Evolutionary conservation across 2,888 invertebrate genomes (phyloP), one percentile per base, ranked within the genome.

Genomic region (Cistogaster globosa): DNA sequence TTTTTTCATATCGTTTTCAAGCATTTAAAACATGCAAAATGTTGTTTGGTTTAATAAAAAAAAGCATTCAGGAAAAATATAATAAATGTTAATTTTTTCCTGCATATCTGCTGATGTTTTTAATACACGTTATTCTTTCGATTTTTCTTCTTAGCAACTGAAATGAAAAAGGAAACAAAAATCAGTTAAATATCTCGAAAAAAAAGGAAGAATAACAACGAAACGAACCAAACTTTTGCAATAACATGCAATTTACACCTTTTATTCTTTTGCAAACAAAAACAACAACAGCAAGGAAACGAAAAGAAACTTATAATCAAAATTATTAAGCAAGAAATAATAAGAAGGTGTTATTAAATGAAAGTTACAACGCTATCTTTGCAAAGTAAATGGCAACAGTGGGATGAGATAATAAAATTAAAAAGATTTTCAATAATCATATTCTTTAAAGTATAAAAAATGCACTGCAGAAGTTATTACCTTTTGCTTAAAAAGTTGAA

Each of bases 171-270:
- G 36, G 26, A 63, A 62, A 57, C 20, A 32, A 20, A 18, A 69
- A 65, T 48, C 48, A 69, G 22, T 38, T 57, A 81, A 80, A 20
- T 69, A 63, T 42, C 62, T 53, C 2, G 12, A 9, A 42, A 65
- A 48, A 18, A 72, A 57, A 18, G 26, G 32, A n/a, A 53, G 62
- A 14, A 63, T 63, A n/a, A 71, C 51, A 65, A 32, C 32, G 8
- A 74, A 69, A 78, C 9, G 62, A 74, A 32, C 20, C 38, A 32
- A 76, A 76, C 65, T 76, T 84, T 72, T 80, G 84, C 80, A 76
- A 80, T 84, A 84, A 80, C 84, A 84, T 84, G 84, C 84, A 84
- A 84, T 84, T 84, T 84, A 76, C 84, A 84, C 80, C 80, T 79
- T 67, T 58, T 16, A 14, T 16, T 60, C 36, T 48, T 22, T 63